phyloP scores from a whole-genome alignment of 2,797 vertebrate species.

The Gouania willdenowi region DNA sequence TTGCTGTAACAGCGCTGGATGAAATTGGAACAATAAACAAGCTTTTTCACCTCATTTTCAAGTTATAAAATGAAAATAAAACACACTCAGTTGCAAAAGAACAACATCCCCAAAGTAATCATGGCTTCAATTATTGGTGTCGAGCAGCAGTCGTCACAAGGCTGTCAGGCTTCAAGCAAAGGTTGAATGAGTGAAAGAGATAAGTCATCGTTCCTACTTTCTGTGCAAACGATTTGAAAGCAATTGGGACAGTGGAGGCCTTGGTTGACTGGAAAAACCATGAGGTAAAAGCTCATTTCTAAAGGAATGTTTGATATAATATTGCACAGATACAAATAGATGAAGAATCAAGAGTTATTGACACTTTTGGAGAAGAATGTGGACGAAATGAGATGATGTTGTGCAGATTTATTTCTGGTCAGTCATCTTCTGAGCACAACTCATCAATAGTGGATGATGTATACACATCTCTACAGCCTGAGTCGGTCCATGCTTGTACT shows the following conservation, averaged over 20 bases:
- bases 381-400: not conserved
- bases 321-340: conserved; percentile 4
- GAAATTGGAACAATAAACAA: conserved; percentile 39
- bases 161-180: conserved; percentile 40
- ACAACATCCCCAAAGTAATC: conserved; percentile 34
- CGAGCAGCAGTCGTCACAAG: conserved; percentile 33
- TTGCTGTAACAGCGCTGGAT: conserved; percentile 8
- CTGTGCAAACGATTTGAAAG: conserved; percentile 45
- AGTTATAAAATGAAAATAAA: not conserved
- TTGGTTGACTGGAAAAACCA: conserved; percentile 5
- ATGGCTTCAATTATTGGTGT: conserved; percentile 58
- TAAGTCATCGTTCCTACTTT: conserved; percentile 18
- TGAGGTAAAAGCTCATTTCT: conserved; percentile 19
- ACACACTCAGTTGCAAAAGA: conserved; percentile 20
- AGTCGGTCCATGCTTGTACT: conserved; percentile 4
- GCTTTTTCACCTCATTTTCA: conserved; percentile 20
- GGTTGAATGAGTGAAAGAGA: conserved; percentile 1
- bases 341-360: not conserved
- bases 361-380: not conserved
- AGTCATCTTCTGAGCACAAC: conserved; percentile 8
- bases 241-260: conserved; percentile 30
- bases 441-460: conserved; percentile 64
- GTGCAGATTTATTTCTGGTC: conserved; percentile 24
- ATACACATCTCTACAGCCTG: conserved; percentile 18
- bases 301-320: conserved; percentile 4